These are phyloP conservation scores for Sebastes glaucus DNA, from an alignment of 2,797 vertebrate genomes.

Conservation along the genomic window DNA sequence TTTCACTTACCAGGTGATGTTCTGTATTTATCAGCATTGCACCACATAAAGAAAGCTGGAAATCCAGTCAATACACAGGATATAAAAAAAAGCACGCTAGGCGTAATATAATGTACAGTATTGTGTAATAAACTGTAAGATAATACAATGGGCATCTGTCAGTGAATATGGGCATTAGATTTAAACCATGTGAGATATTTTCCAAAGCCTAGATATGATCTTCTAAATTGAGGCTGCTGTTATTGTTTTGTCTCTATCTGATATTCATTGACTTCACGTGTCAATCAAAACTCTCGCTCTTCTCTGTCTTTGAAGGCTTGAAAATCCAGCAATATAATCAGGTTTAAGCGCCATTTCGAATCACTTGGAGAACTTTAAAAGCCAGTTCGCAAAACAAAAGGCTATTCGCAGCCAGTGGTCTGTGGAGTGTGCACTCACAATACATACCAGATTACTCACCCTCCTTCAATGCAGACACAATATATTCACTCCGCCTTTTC, in stretches of 20 bases:
- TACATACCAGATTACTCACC: slow-evolving; percentile 70
- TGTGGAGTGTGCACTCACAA: slow-evolving; percentile 62
- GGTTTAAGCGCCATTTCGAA: slow-evolving; percentile 44
- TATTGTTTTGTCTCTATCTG: slow-evolving; percentile 75
- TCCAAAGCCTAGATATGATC: slow-evolving; percentile 62
- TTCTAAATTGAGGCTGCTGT: slow-evolving; percentile 57
- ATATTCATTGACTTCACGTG: slow-evolving; percentile 58
- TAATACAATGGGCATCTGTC: slow-evolving; percentile 38
- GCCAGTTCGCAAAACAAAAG: slow-evolving; percentile 64
- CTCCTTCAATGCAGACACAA: slow-evolving; percentile 70
- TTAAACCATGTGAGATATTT: slow-evolving; percentile 71
- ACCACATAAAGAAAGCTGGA: neutral
- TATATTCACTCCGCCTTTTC: slow-evolving; percentile 70
- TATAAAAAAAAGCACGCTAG: neutral
- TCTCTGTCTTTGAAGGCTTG: slow-evolving; percentile 36
- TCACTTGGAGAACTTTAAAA: slow-evolving; percentile 49
- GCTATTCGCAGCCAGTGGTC: slow-evolving; percentile 55
- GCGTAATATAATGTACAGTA: slow-evolving; percentile 7
- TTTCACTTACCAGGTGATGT: neutral
- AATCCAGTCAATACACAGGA: slow-evolving; percentile 2
- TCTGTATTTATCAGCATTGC: slow-evolving; percentile 4
- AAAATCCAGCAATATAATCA: slow-evolving; percentile 44
- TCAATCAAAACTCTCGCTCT: slow-evolving; percentile 47
- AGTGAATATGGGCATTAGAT: slow-evolving; percentile 51
- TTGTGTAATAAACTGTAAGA: slow-evolving; percentile 42